A percentile compares a stretch with the other conserved stretches of the same genome.
These are phyloP conservation scores for Microtus montanus DNA, from an alignment of 2,113 vertebrate species.

Conservation along the genomic window DNA sequence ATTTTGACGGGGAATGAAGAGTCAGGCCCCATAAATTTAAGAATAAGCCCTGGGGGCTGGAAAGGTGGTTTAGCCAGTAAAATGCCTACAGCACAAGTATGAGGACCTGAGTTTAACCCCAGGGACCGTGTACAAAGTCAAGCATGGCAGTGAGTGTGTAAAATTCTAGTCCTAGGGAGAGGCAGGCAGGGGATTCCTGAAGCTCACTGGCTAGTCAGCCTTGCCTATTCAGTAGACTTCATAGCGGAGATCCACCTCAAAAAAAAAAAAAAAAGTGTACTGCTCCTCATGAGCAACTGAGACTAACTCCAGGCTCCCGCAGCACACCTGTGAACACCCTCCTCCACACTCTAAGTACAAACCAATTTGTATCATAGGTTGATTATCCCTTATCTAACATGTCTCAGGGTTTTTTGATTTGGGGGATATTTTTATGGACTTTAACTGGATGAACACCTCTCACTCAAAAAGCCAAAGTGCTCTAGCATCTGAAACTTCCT, in stretches of 20 bases:
- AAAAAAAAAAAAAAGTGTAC: neutral
- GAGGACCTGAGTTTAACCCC: neutral
- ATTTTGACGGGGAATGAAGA: no score
- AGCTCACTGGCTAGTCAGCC: neutral
- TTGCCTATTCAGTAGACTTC: neutral
- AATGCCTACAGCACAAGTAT: no score
- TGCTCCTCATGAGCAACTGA: neutral
- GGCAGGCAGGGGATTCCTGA: neutral
- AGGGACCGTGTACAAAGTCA: no score
- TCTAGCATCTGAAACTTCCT: neutral
- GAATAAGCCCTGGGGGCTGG: neutral
- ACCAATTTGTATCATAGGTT: neutral
- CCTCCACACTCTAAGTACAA: neutral
- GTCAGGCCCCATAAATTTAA: neutral
- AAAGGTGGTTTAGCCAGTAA: neutral
- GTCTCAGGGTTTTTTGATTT: neutral
- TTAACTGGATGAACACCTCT: neutral
- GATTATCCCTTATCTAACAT: neutral
- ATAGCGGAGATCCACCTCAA: neutral
- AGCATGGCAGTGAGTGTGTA: neutral
- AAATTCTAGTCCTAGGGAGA: neutral
- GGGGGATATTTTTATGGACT: neutral
- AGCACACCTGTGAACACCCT: neutral
- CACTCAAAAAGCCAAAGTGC: neutral
- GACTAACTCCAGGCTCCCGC: neutral